Base-by-base conservation (phyloP, 2,113 vertebrate species). In the Stictonetta naevosa region DNA sequence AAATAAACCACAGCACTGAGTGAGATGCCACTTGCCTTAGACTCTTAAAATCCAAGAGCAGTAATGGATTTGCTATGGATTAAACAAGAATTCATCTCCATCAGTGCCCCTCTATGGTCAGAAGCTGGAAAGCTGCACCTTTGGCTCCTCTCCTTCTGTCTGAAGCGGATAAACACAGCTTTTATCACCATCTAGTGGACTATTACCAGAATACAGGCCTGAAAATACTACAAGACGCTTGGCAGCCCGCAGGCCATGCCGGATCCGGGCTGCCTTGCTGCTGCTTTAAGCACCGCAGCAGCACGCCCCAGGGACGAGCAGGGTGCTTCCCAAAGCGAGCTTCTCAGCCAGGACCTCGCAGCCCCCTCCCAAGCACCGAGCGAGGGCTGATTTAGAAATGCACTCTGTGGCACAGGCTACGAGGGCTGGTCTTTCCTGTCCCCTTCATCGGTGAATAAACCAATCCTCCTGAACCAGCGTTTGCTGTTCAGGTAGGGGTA, bases 111-210 rank as follows among this genome's bases (percentile, higher is more conserved):
- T 25, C 83, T 6, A 2, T 0, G 3, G 84, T 13, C 82, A 66
- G 16, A 15, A 63, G 29, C 16, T 17, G 75, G 13, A 68, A 76
- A 34, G 4, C 26, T 0, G 55, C 36, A 8, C 67, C 33, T 7
- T 28, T 6, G 79, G 33, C 48, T 87, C 40, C 1, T 8, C 14
- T 31, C 7, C 33, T 29, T 44, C 55, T 3, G 22, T 4, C 69
- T 1, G 48, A 2, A 92, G 69, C 50, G 33, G 58, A 81, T 34
- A 33, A 68, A 42, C 13, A 1, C 29, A 55, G 86, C 62, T 55
- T 89, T 86, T 68, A 86, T 34, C 86, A 25, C 97, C 96, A 96
- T 52, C 97, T 91, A 96, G 95, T 21, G 97, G 96, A 68, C 80
- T 82, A 4, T 48, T 20, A 66, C 33, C 64, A 93, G 87, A 95